Evolutionary conservation across 2,888 invertebrate species (phyloP).

Genomic region (Hetaerina titia): DNA sequence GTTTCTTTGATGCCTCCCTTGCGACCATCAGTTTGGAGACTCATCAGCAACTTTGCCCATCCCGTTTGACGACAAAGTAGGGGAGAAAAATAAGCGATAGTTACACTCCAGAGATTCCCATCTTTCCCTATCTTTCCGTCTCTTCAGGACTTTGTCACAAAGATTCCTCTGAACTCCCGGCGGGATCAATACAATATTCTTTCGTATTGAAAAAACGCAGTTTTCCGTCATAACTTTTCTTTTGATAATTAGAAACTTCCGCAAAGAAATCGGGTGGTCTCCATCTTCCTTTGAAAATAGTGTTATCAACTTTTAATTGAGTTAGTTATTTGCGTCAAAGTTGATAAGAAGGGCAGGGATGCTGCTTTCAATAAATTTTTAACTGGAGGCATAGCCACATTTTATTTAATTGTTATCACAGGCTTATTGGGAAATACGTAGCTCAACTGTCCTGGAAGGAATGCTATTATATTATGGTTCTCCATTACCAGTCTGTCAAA

Average conservation of each 20-base stretch:
- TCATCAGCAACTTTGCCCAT: background rate
- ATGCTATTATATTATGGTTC: too few relatives aligned
- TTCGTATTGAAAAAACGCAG: background rate
- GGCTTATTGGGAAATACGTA: background rate
- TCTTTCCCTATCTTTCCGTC: background rate
- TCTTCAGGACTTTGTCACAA: background rate
- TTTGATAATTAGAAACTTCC: background rate
- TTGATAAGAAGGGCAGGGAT: background rate
- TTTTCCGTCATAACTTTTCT: background rate
- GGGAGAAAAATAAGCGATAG: background rate
- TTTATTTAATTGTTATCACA: background rate
- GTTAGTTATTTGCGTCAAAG: background rate
- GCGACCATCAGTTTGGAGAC: background rate
- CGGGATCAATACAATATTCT: background rate
- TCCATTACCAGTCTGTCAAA: too few relatives aligned
- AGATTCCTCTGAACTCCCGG: background rate
- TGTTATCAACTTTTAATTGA: background rate
- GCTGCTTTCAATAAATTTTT: background rate
- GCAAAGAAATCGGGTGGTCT: background rate
- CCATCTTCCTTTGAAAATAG: background rate
- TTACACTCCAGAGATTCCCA: background rate
- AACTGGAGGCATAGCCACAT: background rate
- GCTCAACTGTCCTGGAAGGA: too few relatives aligned
- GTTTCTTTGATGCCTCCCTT: background rate
- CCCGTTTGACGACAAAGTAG: background rate